Evolutionary conservation across 2,113 vertebrate genomes (phyloP).

Genomic region (Melanotaenia duboulayi): DNA sequence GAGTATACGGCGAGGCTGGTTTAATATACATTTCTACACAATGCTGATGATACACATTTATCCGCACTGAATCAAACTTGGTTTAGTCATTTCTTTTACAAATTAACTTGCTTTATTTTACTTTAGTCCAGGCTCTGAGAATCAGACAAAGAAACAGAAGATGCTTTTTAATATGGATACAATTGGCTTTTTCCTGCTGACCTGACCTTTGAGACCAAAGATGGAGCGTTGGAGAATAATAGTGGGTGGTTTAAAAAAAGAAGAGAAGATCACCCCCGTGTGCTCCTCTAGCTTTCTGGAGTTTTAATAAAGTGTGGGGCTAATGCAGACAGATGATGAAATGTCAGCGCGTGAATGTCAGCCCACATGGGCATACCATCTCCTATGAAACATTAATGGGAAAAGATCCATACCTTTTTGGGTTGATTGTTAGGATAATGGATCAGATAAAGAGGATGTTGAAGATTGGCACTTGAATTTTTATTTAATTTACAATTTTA

Average conservation of each 20-base stretch:
- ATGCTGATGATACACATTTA: neutral
- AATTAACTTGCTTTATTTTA: neutral
- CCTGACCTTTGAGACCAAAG: conserved; percentile 55
- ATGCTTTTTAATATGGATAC: neutral
- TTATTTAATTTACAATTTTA: too few relatives aligned
- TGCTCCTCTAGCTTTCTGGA: neutral
- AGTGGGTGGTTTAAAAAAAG: conserved; percentile 19
- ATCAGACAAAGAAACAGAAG: conserved; percentile 21
- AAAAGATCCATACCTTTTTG: neutral
- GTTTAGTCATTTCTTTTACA: neutral
- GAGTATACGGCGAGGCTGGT: neutral
- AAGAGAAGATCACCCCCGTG: conserved; percentile 1
- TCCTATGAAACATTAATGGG: conserved; percentile 3
- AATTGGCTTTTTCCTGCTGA: conserved; percentile 16
- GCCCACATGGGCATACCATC: neutral
- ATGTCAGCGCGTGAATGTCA: conserved; percentile 60
- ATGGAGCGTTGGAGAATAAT: conserved; percentile 33
- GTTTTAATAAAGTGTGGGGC: conserved; percentile 21
- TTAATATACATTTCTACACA: conserved; percentile 27
- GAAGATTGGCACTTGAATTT: neutral
- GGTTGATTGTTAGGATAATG: neutral
- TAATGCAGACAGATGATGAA: conserved; percentile 18
- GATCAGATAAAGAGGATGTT: neutral
- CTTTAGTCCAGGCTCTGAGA: neutral
- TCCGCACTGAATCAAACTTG: conserved; percentile 1